Conservation (phyloP, 2,797 vertebrate genomes). For the Fistularia commersonii region DNA sequence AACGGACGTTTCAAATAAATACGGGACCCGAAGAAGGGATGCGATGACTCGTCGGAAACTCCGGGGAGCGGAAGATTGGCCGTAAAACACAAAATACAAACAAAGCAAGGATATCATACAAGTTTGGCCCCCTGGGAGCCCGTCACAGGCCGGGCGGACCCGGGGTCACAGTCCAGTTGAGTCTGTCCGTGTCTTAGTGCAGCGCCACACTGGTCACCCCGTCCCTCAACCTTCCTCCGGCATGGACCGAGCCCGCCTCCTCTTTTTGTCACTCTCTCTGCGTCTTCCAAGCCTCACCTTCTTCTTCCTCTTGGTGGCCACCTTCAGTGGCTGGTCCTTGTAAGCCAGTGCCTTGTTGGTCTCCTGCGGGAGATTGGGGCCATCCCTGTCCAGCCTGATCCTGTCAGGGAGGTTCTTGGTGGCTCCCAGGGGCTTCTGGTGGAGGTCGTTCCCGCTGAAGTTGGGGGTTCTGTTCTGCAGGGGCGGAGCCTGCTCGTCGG, state of each 20-base stretch:
- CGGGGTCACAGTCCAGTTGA: slow-evolving; percentile 36
- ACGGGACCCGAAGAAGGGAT: slow-evolving; percentile 32
- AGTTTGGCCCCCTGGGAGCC: slow-evolving; percentile 29
- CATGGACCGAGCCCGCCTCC: slow-evolving; percentile 77
- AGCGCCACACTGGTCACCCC: slow-evolving; percentile 25
- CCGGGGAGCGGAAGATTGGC: slow-evolving; percentile 27
- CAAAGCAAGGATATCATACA: slow-evolving; percentile 48
- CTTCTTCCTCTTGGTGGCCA: slow-evolving; percentile 88
- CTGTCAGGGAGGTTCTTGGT: slow-evolving; percentile 84
- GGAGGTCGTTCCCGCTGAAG: slow-evolving; percentile 57
- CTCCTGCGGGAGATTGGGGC: slow-evolving; percentile 85
- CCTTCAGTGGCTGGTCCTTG: slow-evolving; percentile 86
- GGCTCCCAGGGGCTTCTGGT: slow-evolving; percentile 83
- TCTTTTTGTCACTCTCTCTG: slow-evolving; percentile 87
- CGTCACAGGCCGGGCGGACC: slow-evolving; percentile 27
- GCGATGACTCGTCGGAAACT: slow-evolving; percentile 25
- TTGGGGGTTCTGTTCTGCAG: slow-evolving; percentile 61
- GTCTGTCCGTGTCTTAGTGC: slow-evolving; percentile 52
- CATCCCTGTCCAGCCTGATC: slow-evolving; percentile 77
- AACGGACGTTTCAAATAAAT: slow-evolving; percentile 60
- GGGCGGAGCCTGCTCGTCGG: slow-evolving; percentile 77
- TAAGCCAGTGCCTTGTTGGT: slow-evolving; percentile 89
- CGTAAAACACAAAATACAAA: slow-evolving; percentile 36
- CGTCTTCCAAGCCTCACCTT: slow-evolving; percentile 83
- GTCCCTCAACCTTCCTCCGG: slow-evolving; percentile 13